These are phyloP conservation scores for Odocoileus hemionus DNA, from an alignment of 2,113 vertebrate species.

Conservation along the genomic window DNA sequence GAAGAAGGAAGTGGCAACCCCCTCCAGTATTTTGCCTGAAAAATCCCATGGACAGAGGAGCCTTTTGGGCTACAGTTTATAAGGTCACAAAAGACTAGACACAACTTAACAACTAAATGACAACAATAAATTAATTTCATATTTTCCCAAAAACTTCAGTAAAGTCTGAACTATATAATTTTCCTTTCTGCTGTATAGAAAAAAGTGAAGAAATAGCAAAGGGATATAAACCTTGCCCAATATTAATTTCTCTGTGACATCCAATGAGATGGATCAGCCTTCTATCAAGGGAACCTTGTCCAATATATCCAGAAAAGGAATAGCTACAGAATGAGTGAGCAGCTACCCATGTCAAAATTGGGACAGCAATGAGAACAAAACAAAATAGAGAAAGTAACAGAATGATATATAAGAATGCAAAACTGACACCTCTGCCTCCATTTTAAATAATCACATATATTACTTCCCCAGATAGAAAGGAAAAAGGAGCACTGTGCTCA, in stretches of 20 bases:
- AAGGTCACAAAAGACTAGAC: background rate
- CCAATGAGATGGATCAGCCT: background rate
- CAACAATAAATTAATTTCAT: background rate
- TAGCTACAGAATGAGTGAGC: background rate
- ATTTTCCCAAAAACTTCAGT: background rate
- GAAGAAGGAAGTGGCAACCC: background rate
- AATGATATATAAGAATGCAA: background rate
- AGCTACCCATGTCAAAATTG: background rate
- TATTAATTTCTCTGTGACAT: background rate
- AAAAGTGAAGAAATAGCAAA: background rate
- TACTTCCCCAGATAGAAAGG: background rate
- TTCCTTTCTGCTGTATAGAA: background rate
- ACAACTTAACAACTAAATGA: background rate
- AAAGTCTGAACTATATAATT: background rate
- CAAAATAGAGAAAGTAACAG: background rate
- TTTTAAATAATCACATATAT: background rate
- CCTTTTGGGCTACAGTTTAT: background rate
- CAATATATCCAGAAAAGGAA: background rate
- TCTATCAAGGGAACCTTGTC: background rate
- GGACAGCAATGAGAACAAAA: background rate
- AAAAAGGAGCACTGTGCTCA: background rate
- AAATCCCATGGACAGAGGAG: background rate
- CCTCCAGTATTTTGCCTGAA: background rate
- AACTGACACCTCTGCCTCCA: background rate
- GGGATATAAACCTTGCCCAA: background rate